A percentile compares a stretch with the other conserved stretches of the same genome.
Conservation (phyloP, 2,113 vertebrate genomes). For the Cryptomyrus ogoouensis region DNA sequence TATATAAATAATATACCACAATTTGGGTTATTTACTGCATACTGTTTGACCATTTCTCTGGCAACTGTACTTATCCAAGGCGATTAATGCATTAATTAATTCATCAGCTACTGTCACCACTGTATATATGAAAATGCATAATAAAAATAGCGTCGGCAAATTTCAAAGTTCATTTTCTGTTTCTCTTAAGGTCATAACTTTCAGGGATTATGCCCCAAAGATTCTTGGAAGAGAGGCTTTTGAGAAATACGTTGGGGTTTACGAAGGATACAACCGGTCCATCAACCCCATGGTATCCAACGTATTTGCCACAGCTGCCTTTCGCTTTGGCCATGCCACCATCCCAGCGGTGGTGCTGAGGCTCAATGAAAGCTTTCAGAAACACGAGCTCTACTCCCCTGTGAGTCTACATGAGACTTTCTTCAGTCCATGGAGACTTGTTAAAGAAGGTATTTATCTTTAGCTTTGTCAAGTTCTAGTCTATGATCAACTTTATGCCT, state of each 20-base stretch:
- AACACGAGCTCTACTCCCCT: conserved; percentile 58
- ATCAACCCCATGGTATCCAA: conserved; percentile 78
- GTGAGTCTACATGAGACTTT: conserved; percentile 73
- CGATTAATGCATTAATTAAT: neutral
- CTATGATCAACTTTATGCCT: neutral
- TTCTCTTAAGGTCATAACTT: conserved; percentile 74
- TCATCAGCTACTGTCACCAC: neutral
- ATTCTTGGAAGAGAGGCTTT: conserved; percentile 76
- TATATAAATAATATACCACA: neutral
- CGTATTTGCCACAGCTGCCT: conserved; percentile 87
- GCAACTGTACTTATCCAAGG: neutral
- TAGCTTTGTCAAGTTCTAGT: neutral
- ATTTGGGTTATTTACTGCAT: neutral
- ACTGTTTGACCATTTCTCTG: neutral
- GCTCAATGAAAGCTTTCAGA: conserved; percentile 69
- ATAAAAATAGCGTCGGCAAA: neutral
- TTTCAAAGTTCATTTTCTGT: conserved; percentile 22
- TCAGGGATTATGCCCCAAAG: conserved; percentile 86
- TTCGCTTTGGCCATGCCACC: conserved; percentile 87
- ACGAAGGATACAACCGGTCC: conserved; percentile 69
- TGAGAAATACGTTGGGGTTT: conserved; percentile 66
- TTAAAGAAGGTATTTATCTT: conserved; percentile 73
- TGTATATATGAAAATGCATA: neutral
- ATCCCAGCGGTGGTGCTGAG: conserved; percentile 66
- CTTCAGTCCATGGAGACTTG: conserved; percentile 87